These are phyloP conservation scores for Malurus splendens DNA, from an alignment of 2,797 vertebrate genomes.

Conservation along the genomic window DNA sequence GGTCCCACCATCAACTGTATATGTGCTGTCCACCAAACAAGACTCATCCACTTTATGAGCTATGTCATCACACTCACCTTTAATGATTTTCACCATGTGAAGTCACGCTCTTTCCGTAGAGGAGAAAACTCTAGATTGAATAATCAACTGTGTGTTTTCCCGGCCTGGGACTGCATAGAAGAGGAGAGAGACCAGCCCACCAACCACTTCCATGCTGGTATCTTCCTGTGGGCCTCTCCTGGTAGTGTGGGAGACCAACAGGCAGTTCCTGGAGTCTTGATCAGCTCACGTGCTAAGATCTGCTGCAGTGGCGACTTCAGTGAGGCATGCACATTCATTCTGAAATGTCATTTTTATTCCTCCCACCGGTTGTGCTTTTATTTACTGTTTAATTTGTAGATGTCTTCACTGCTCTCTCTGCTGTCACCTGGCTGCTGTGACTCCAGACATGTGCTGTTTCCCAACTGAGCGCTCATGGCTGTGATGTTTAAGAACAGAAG, in stretches of 20 bases:
- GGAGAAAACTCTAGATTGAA: not conserved
- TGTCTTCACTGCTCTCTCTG: not conserved
- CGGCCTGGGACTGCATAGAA: not conserved
- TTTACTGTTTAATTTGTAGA: not conserved
- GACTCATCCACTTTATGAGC: not conserved
- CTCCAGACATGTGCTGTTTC: fast-evolving
- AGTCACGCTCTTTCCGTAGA: not conserved
- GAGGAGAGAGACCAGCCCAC: not conserved
- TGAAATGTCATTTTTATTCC: not conserved
- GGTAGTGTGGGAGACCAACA: not conserved
- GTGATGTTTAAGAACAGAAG: not conserved
- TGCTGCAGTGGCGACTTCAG: not conserved
- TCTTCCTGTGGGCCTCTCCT: not conserved
- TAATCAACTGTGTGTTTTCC: not conserved
- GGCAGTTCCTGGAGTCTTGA: not conserved
- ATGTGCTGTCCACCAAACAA: not conserved
- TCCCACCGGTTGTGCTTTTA: not conserved
- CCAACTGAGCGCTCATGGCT: fast-evolving
- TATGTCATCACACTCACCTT: fast-evolving
- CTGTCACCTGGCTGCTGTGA: not conserved
- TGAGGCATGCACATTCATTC: not conserved
- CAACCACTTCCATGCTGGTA: not conserved
- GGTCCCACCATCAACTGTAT: not conserved
- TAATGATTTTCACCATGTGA: not conserved
- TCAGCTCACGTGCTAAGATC: not conserved